Percentiles rank a stretch among this genome's conserved stretches.
Evolutionary conservation across 2,888 invertebrate species (phyloP).

Genomic region (Polymixis lichenea): DNA sequence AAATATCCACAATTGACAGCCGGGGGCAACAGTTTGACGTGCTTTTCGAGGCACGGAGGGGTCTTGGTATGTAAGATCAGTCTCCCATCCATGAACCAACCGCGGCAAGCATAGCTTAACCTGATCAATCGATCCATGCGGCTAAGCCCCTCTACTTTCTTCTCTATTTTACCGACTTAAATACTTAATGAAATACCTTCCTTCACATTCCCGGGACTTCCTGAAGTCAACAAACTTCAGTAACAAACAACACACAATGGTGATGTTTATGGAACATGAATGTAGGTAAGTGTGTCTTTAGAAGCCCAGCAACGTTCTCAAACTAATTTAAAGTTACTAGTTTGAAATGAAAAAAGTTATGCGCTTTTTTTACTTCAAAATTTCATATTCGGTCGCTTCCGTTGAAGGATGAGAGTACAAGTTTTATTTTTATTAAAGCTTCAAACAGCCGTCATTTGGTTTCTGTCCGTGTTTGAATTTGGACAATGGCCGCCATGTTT

Average conservation of each 20-base stretch:
- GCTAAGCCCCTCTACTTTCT: too few species aligned
- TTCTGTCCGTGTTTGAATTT: slow-evolving; percentile 17
- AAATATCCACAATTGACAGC: too few species aligned
- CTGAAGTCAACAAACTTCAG: background rate
- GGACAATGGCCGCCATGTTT: background rate
- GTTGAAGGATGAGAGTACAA: slow-evolving; percentile 36
- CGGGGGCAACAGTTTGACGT: too few species aligned
- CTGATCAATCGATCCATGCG: too few species aligned
- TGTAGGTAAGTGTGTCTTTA: slow-evolving; percentile 12
- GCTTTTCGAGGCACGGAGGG: too few species aligned
- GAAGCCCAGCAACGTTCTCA: slow-evolving; percentile 13
- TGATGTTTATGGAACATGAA: slow-evolving; percentile 3
- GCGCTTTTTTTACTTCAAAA: slow-evolving; percentile 41
- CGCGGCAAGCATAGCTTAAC: too few species aligned
- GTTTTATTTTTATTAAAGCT: slow-evolving; percentile 60
- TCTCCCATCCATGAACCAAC: too few species aligned
- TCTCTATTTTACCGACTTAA: background rate
- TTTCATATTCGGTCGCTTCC: slow-evolving; percentile 51
- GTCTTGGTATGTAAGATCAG: too few species aligned
- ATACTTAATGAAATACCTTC: background rate
- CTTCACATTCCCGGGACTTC: background rate
- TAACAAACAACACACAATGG: slow-evolving; percentile 2
- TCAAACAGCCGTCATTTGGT: slow-evolving; percentile 37
- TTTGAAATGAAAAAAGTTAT: slow-evolving; percentile 59
- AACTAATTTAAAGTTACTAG: slow-evolving; percentile 56